phyloP scores from a whole-genome alignment of 2,797 vertebrate species.

The Luscinia megarhynchos region DNA sequence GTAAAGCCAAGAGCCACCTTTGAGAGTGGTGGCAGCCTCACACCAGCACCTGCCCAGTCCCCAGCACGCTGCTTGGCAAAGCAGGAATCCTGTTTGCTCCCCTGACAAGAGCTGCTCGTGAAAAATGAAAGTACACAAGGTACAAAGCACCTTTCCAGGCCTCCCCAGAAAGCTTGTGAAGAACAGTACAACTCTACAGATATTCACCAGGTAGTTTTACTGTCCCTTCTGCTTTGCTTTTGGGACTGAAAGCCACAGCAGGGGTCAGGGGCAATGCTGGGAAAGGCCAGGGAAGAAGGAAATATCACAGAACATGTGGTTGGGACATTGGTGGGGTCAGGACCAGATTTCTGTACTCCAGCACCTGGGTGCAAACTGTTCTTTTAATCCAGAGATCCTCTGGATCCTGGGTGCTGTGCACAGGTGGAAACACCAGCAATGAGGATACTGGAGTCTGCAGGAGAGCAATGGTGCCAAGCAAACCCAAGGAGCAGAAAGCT shows the following conservation, averaged over 20 bases:
- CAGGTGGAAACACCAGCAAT: background rate
- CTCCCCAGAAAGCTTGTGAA: background rate
- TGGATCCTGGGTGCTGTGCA: background rate
- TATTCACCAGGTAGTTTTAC: background rate
- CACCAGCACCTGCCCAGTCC: background rate
- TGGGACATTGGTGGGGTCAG: fast-evolving
- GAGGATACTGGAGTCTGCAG: background rate
- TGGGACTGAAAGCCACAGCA: background rate
- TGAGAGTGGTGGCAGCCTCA: background rate
- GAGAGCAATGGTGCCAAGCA: background rate
- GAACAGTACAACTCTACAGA: background rate
- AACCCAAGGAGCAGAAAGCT: background rate
- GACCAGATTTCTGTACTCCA: background rate
- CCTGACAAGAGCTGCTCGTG: background rate
- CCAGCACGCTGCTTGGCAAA: background rate
- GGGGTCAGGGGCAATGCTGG: background rate
- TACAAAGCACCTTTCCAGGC: background rate
- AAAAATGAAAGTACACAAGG: background rate
- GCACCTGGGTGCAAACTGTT: background rate
- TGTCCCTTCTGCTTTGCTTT: background rate
- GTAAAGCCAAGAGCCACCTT: background rate
- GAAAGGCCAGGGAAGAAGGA: background rate
- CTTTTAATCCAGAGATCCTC: background rate
- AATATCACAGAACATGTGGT: fast-evolving
- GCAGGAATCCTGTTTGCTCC: background rate